These are phyloP conservation scores for Halichoeres trimaculatus DNA, from an alignment of 2,113 vertebrate species.

Conservation along the genomic window DNA sequence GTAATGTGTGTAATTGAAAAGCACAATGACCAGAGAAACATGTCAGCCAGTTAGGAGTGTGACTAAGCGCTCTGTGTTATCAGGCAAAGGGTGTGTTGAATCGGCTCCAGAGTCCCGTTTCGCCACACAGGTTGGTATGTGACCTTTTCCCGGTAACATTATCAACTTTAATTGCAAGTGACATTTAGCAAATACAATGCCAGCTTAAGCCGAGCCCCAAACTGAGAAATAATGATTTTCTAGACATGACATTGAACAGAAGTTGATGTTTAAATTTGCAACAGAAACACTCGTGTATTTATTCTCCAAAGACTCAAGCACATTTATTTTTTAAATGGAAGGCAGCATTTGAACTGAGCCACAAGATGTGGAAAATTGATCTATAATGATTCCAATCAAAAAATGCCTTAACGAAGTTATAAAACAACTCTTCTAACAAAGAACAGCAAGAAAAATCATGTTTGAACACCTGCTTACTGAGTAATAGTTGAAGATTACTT, in stretches of 20 bases:
- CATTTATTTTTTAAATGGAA: neutral
- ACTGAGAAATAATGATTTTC: constrained; percentile 75
- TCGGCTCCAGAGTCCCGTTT: constrained; percentile 55
- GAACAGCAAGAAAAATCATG: neutral
- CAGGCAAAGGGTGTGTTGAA: constrained; percentile 36
- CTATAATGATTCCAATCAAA: neutral
- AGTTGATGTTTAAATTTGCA: constrained; percentile 56
- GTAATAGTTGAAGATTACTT: constrained; percentile 9
- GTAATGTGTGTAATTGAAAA: constrained; percentile 82
- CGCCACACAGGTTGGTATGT: constrained; percentile 62
- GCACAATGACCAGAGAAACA: constrained; percentile 80
- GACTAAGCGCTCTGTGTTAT: constrained; percentile 56
- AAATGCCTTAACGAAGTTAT: neutral
- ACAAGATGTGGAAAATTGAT: neutral
- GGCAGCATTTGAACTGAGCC: neutral
- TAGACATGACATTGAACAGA: constrained; percentile 67
- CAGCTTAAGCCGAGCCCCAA: constrained; percentile 70
- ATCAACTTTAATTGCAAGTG: constrained; percentile 85
- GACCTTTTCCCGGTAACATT: constrained; percentile 83
- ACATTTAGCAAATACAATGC: constrained; percentile 84
- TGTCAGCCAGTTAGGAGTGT: constrained; percentile 67
- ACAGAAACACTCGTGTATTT: constrained; percentile 15
- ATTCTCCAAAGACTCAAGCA: neutral
- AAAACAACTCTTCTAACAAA: neutral
- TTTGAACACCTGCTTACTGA: neutral